Evolutionary conservation across 2,888 invertebrate species (phyloP).

Genomic region (Parnassius orleans): DNA sequence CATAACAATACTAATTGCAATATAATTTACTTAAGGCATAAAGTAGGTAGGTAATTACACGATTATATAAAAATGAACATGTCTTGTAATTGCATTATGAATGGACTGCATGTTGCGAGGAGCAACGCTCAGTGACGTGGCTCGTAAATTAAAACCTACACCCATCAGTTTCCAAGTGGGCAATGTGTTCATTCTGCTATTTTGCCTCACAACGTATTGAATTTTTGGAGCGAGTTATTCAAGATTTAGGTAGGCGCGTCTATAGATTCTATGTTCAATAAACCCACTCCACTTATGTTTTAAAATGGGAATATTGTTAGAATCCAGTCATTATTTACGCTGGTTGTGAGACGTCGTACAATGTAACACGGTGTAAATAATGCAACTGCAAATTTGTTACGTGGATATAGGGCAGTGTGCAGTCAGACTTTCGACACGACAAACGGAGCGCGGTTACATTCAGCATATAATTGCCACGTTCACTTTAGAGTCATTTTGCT

Average conservation of each 20-base stretch:
- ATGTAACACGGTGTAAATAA: constrained; percentile 26
- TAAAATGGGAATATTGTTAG: constrained; percentile 19
- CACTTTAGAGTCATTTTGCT: constrained; percentile 34
- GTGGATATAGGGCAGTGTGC: constrained; percentile 37
- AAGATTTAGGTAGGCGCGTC: not conserved
- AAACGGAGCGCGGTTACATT: constrained; percentile 34
- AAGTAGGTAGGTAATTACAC: not conserved
- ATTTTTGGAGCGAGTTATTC: constrained; percentile 4
- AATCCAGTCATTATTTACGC: constrained; percentile 25
- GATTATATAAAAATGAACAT: constrained; percentile 20
- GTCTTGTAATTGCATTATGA: constrained; percentile 23
- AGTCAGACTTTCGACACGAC: constrained; percentile 37
- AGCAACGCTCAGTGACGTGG: constrained; percentile 9
- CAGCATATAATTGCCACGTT: constrained; percentile 28
- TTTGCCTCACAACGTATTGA: constrained; percentile 9
- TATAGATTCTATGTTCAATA: constrained; percentile 11
- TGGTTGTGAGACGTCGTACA: constrained; percentile 25
- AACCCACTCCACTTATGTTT: not conserved
- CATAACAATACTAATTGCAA: too few species aligned
- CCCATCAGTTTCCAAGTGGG: constrained; percentile 16
- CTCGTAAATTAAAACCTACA: constrained; percentile 17
- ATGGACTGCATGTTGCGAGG: constrained; percentile 14
- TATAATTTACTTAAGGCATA: too few species aligned
- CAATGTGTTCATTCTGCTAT: constrained; percentile 7
- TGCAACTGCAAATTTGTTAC: constrained; percentile 40